phyloP scores from a whole-genome alignment of 2,888 invertebrate genomes.

The Cataglyphis rosenhaueri region DNA sequence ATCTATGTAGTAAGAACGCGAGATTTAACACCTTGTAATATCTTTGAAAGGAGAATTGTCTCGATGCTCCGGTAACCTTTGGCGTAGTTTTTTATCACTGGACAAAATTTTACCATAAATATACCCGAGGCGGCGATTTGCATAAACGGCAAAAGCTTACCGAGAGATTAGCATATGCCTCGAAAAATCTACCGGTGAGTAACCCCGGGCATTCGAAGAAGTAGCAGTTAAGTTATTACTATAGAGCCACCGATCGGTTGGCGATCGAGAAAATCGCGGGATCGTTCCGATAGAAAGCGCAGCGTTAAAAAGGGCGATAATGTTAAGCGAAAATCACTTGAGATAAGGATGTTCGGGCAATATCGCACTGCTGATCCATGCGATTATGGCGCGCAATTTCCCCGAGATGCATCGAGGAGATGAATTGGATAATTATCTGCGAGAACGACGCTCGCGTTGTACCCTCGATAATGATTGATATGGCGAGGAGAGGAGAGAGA shows the following conservation, averaged over 20 bases:
- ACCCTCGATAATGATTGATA: conserved; percentile 16
- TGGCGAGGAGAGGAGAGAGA: not conserved
- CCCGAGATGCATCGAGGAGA: not conserved
- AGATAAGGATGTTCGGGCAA: conserved; percentile 6
- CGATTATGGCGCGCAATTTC: not conserved
- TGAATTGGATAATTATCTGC: conserved; percentile 41
- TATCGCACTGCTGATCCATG: not conserved
- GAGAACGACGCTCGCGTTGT: conserved; percentile 19
- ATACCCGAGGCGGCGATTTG: conserved; percentile 36
- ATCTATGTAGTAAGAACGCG: not conserved
- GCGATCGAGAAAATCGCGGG: conserved; percentile 60
- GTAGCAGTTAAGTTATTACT: conserved; percentile 62
- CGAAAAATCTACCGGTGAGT: conserved; percentile 25
- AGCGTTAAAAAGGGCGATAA: conserved; percentile 32
- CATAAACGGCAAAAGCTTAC: conserved; percentile 50
- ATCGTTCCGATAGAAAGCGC: conserved; percentile 34
- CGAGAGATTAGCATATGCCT: conserved; percentile 32
- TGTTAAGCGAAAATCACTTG: conserved; percentile 22
- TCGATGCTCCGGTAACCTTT: conserved; percentile 19
- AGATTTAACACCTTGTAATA: conserved; percentile 37
- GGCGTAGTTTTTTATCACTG: conserved; percentile 34
- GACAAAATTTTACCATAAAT: conserved; percentile 14
- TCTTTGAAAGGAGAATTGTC: not conserved
- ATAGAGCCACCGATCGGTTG: conserved; percentile 52
- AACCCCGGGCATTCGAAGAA: conserved; percentile 47